phyloP scores from a whole-genome alignment of 2,113 vertebrate species.

The Zapornia atra region DNA sequence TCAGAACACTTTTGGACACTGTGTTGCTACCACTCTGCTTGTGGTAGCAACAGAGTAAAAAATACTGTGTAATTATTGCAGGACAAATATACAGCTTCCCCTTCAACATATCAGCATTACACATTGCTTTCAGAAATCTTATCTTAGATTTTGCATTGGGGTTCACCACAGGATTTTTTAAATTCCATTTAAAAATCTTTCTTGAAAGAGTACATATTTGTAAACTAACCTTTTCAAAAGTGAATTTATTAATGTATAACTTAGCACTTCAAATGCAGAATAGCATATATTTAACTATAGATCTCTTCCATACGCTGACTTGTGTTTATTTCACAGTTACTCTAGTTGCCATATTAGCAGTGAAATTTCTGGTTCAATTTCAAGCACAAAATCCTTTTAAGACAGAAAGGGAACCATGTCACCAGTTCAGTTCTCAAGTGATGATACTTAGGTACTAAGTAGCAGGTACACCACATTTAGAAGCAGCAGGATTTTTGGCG shows the following conservation, averaged over 20 bases:
- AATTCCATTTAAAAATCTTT: background rate
- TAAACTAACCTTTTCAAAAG: background rate
- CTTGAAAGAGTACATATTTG: background rate
- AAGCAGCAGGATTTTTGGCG: background rate
- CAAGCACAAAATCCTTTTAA: background rate
- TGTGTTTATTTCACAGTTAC: background rate
- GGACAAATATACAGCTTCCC: background rate
- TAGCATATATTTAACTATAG: background rate
- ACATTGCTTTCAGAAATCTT: background rate
- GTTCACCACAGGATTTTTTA: background rate
- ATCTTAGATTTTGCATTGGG: background rate
- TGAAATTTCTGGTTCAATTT: background rate
- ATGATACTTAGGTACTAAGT: background rate
- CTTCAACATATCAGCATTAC: background rate
- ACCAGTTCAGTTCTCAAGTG: background rate
- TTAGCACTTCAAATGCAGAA: background rate
- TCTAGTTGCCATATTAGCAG: background rate
- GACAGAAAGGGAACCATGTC: background rate
- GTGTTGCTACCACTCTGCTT: background rate
- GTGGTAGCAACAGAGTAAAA: background rate
- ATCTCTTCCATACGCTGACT: background rate
- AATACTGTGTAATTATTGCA: background rate
- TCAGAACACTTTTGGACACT: background rate
- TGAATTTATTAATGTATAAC: background rate
- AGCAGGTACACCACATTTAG: background rate